Evolutionary conservation across 2,888 invertebrate species (phyloP), one percentile per base, ranked within the genome.

Genomic region (Listrodromus nycthemerus): DNA sequence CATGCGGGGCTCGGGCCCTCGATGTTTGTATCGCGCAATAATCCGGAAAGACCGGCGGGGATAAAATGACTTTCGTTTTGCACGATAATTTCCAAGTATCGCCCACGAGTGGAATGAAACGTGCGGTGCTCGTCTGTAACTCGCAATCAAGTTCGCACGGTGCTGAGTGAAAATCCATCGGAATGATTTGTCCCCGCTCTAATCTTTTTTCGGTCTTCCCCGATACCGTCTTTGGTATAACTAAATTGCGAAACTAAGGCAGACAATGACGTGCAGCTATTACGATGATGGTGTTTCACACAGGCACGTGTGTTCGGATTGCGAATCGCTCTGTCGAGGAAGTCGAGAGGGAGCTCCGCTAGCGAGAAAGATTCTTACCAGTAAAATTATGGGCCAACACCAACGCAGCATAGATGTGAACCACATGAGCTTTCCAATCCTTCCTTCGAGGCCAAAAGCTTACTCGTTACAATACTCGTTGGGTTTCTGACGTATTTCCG

Each of bases 251-350:
- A 58, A 73, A 73, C 58, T 61, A 19, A 45, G 61, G 27, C 73
- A n/a, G 58, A 73, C 73, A 61, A 73, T 73, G 73, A 61, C 24
- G 61, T 61, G 61, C 58, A 61, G 73, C 58, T 27, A 61, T 73
- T 73, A 45, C 41, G 45, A 61, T 73, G 61, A 73, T 73, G 61
- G 45, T n/a, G 45, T 73, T 73, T 27, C 61, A 24, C 73, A 24
- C 58, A 45, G 58, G 45, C 58, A 27, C 27, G 24, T 45, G 19
- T 61, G 16, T 58, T 55, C 41, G 13, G 19, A 55, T 19, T 55
- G 58, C 37, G 52, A 19, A n/a, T 10, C 10, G 27, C 24, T 58
- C 16, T 21, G 13, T 30, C 37, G n/a, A 21, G 13, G 50, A 8
- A 41, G 30, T n/a, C 2, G 27, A 4, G 50, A 30, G n/a, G n/a